phyloP scores from a whole-genome alignment of 2,797 vertebrate genomes.

The Coilia nasus region DNA sequence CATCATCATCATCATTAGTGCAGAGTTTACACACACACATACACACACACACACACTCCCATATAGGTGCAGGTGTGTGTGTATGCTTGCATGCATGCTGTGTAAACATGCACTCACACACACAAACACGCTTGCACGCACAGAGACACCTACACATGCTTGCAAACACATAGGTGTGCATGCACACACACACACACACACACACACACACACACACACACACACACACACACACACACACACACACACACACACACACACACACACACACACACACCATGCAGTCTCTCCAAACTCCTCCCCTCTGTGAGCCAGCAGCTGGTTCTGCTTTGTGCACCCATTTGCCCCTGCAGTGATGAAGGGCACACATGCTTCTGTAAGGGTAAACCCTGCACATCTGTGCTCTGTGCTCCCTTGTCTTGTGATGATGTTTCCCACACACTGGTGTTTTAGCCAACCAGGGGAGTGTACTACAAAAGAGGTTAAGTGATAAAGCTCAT shows the following conservation, averaged over 20 bases:
- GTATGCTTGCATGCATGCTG: no score
- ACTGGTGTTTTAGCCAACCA: not conserved
- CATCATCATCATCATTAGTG: not conserved
- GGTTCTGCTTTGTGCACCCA: not conserved
- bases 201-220: constrained; percentile 33
- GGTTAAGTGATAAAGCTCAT: no score
- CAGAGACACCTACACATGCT: constrained; percentile 3
- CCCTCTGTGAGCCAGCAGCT: not conserved
- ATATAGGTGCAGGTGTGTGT: no score
- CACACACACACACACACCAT: constrained; percentile 33
- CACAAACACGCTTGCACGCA: constrained; percentile 28
- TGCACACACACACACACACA: constrained; percentile 35
- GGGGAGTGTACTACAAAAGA: no score
- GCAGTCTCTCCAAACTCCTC: not conserved
- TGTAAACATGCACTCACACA: not conserved
- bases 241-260: constrained; percentile 32
- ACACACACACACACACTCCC: not conserved
- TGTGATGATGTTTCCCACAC: no score
- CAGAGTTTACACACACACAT: constrained; percentile 18
- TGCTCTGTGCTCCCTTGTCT: not conserved
- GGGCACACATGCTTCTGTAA: not conserved
- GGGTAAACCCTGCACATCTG: not conserved
- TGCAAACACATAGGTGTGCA: not conserved
- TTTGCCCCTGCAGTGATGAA: not conserved
- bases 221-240: constrained; percentile 30